Evolutionary conservation across 2,888 invertebrate genomes (phyloP), one percentile per base, ranked within the genome.

Genomic region (Athetis lepigone): DNA sequence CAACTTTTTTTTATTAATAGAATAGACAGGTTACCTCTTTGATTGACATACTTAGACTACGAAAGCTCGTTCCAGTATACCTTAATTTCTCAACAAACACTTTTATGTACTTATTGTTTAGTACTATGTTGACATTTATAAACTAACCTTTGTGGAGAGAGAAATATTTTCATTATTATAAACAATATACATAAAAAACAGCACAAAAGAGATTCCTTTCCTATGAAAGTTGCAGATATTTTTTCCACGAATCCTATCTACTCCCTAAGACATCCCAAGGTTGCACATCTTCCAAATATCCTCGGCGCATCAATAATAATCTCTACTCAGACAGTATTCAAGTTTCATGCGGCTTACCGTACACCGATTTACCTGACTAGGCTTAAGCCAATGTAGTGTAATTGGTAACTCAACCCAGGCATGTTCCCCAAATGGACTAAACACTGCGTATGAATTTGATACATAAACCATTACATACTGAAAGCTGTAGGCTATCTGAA

Each of bases 401-500:
- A 84, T 83, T 84, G 85, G 85, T 81, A 81, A 85, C 79, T 71
- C 61, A 69, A 84, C 70, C 68, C 70, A 73, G 66, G 74, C 70
- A 63, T 69, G 68, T 69, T 70, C 56, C 66, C 33, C 54, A 76
- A 82, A 83, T 77, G 74, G 70, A 64, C 73, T 60, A 62, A 75
- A 66, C 75, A 73, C 59, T 63, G 60, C 68, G 67, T 70, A 73
- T 55, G 59, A 72, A 76, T 70, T 69, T 76, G 75, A 82, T 81
- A 75, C 64, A 50, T 37, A 51, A 58, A 52, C 70, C 62, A 61
- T 70, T 78, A 74, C n/a, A n/a, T 40, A 19, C 16, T 25, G 43
- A 52, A 54, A 40, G 16, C 36, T 39, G 42, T n/a, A 37, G 78
- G 52, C 40, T 68, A 27, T 18, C 8, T 13, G 23, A 1, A 46